Base-by-base conservation (phyloP, 1,140 invertebrate species). In the Drosophila carrolli region DNA sequence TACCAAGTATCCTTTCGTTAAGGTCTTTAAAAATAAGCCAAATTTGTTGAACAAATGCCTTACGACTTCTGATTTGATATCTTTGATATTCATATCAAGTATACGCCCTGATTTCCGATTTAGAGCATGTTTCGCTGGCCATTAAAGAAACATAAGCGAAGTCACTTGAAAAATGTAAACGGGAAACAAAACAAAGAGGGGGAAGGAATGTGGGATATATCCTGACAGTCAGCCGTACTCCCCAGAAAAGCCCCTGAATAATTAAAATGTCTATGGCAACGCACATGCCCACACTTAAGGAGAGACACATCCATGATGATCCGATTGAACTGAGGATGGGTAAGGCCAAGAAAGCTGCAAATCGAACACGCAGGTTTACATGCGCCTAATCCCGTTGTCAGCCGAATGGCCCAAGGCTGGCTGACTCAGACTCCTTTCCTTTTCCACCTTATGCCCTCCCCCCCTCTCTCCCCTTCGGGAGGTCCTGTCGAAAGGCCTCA, bases 311-410 rank as follows among this genome's bases (percentile, higher is more conserved):
- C 61, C 48, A 71, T 41, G 51, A 71, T 71, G 67, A 71, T 71
- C 65, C 67, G 67, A 71, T 71, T 50, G 65, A 68, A 47, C 37
- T 19, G 51, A 7, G 53, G 67, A 35, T 38, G 41, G 66, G 23
- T 23, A 23, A 23, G 29, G 27, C 32, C 60, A 55, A 60, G 77
- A 77, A 78, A 72, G 70, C 73, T 73, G 62, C 72, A 82, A 81
- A 85, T 85, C 82, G 81, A 86, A 86, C 72, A 74, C 62, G 73
- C 79, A 71, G 68, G 61, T 66, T 76, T 72, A 74, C 74, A 83
- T 68, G 68, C 57, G 71, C 60, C 79, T 86, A 86, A 86, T 88
- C 79, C 75, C 68, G 71, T 73, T 82, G 83, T 73, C 83, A 79
- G 83, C 43, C 35, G 61, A 54, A 48, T 75, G 61, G 61, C 61